phyloP scores from a whole-genome alignment of 2,797 vertebrate species.

The Myripristis jacobus region DNA sequence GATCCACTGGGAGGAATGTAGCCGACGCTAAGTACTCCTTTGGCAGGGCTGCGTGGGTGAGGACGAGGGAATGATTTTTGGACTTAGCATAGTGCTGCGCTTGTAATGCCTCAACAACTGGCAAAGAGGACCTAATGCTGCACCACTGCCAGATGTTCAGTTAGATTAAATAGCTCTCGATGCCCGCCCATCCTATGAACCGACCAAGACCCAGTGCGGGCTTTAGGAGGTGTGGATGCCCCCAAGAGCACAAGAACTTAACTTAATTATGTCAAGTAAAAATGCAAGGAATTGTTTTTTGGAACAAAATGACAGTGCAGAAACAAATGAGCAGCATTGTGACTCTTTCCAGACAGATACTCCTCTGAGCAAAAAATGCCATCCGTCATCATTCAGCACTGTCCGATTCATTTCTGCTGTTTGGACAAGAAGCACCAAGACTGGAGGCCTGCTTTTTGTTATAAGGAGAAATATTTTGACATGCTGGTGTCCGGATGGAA shows the following conservation, averaged over 20 bases:
- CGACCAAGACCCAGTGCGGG: constrained; percentile 12
- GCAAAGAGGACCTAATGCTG: constrained; percentile 49
- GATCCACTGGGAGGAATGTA: constrained; percentile 55
- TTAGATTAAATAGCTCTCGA: constrained; percentile 63
- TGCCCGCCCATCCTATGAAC: constrained; percentile 54
- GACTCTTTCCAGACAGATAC: not conserved
- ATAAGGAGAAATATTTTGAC: constrained; percentile 23
- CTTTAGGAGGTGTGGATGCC: constrained; percentile 41
- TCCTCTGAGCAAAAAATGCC: not conserved
- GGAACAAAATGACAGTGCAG: constrained; percentile 4
- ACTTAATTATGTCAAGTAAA: constrained; percentile 2
- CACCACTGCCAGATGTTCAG: constrained; percentile 76
- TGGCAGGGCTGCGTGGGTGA: constrained; percentile 49
- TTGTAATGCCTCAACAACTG: constrained; percentile 68
- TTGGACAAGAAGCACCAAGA: constrained; percentile 3
- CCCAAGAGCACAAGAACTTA: constrained; percentile 25
- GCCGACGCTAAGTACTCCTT: constrained; percentile 59
- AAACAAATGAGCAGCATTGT: not conserved
- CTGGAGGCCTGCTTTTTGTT: constrained; percentile 16
- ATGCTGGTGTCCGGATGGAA: constrained; percentile 31
- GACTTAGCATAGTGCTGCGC: constrained; percentile 57
- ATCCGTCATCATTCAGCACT: not conserved
- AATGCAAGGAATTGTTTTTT: constrained; percentile 10
- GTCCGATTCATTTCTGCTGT: constrained; percentile 15
- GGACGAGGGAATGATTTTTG: constrained; percentile 51